phyloP scores from a whole-genome alignment of 2,888 invertebrate genomes.

The Galerucella nymphaeae region DNA sequence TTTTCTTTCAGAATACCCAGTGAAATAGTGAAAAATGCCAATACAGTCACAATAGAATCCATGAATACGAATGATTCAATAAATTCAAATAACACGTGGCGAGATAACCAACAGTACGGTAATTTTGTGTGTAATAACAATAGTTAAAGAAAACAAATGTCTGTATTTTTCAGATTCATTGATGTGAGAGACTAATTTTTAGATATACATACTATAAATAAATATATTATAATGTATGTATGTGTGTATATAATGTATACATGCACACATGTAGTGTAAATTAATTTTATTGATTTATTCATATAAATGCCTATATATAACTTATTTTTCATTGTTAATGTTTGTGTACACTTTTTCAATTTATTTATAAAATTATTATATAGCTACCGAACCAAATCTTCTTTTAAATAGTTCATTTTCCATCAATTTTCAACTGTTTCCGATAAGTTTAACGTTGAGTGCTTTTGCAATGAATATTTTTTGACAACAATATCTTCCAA shows the following conservation, averaged over 20 bases:
- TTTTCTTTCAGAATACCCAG: constrained; percentile 61
- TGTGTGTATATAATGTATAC: constrained; percentile 43
- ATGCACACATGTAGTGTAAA: constrained; percentile 39
- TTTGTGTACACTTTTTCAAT: constrained; percentile 44
- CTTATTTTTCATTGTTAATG: constrained; percentile 47
- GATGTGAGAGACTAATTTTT: constrained; percentile 61
- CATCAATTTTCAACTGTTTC: neutral
- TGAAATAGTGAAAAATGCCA: constrained; percentile 64
- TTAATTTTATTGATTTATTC: constrained; percentile 45
- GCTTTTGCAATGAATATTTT: neutral
- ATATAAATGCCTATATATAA: constrained; percentile 55
- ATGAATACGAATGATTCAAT: constrained; percentile 62
- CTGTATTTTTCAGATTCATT: constrained; percentile 62
- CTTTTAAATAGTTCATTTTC: neutral
- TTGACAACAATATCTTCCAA: neutral
- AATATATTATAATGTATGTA: constrained; percentile 38
- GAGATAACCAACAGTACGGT: constrained; percentile 61
- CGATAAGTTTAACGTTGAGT: neutral
- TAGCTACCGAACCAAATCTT: constrained; percentile 3
- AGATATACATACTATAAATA: constrained; percentile 46
- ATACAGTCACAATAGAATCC: constrained; percentile 62
- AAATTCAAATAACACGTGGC: constrained; percentile 65
- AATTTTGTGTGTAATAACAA: constrained; percentile 59
- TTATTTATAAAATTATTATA: constrained; percentile 12
- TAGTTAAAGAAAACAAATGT: constrained; percentile 56